phyloP scores from a whole-genome alignment of 1,140 invertebrate genomes.

The Macrocentrus cingulum region DNA sequence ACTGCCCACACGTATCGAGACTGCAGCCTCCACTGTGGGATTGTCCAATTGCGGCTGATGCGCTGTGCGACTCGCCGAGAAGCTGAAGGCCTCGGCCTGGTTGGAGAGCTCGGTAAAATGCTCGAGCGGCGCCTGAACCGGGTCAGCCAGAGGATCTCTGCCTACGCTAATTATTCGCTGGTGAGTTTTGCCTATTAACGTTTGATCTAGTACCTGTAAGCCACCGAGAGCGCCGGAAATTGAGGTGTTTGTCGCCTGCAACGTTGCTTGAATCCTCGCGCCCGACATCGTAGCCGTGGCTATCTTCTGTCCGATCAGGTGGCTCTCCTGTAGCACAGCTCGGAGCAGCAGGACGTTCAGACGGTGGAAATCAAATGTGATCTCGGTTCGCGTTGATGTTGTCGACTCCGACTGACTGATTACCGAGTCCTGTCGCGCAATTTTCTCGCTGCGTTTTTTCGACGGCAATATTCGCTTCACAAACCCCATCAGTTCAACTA shows the following conservation, averaged over 20 bases:
- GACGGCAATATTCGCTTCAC: conserved; percentile 71
- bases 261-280: conserved; percentile 85
- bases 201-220: conserved; percentile 87
- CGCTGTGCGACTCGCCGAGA: conserved; percentile 43
- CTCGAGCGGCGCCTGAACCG: conserved; percentile 39
- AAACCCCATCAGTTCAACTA: conserved; percentile 89
- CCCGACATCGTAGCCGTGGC: conserved; percentile 90
- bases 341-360: conserved; percentile 84
- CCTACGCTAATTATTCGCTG: conserved; percentile 85
- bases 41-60: conserved; percentile 6
- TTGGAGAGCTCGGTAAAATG: conserved; percentile 38
- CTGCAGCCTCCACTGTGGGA: conserved; percentile 33
- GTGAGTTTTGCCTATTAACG: conserved; percentile 79
- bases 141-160: conserved; percentile 67
- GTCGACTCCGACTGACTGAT: conserved; percentile 43
- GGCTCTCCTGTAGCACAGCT: conserved; percentile 73
- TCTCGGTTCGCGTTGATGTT: conserved; percentile 65
- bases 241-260: conserved; percentile 65
- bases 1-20: conserved; percentile 79
- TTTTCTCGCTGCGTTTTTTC: conserved; percentile 44
- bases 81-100: conserved; percentile 49
- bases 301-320: conserved; percentile 80
- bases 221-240: conserved; percentile 87
- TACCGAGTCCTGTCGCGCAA: conserved; percentile 43
- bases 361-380: conserved; percentile 90